phyloP scores from a whole-genome alignment of 1,140 invertebrate genomes.

The Drosophila murphyi region DNA sequence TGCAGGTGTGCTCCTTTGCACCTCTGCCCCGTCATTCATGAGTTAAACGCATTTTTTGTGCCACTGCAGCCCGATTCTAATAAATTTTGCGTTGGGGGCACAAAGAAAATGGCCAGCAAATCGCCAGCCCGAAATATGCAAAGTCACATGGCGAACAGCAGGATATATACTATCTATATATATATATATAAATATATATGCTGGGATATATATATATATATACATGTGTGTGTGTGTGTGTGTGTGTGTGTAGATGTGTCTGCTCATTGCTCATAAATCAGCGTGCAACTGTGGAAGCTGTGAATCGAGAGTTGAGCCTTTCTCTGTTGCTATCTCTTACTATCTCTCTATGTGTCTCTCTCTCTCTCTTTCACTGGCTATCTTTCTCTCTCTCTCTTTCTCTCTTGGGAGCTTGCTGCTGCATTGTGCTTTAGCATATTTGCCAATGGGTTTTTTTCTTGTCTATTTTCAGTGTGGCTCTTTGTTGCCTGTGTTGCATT shows the following conservation, averaged over 20 bases:
- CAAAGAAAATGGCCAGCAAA: conserved; percentile 18
- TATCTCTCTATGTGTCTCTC: too few species aligned
- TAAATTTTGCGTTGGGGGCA: conserved; percentile 57
- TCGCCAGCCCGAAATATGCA: conserved; percentile 63
- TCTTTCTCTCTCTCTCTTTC: background rate
- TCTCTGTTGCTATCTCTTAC: background rate
- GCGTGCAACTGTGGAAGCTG: conserved; percentile 43
- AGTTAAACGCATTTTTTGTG: conserved; percentile 67
- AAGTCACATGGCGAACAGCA: conserved; percentile 56
- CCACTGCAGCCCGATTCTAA: conserved; percentile 59
- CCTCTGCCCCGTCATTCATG: conserved; percentile 45
- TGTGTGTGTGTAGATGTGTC: background rate
- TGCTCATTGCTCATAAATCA: conserved; percentile 56
- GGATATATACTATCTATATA: conserved; percentile 15
- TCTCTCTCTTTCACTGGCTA: background rate
- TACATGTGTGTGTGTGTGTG: background rate
- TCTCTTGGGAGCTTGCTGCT: too few species aligned
- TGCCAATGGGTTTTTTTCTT: conserved; percentile 3
- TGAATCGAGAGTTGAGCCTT: background rate
- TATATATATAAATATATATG: conserved; percentile 27
- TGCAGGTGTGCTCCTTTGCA: conserved; percentile 12
- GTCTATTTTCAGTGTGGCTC: background rate
- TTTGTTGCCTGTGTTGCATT: conserved; percentile 1
- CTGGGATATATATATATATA: conserved; percentile 13
- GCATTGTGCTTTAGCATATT: background rate